These are phyloP conservation scores for Triplophysa bombifrons DNA, from an alignment of 2,797 vertebrate genomes.

Conservation along the genomic window DNA sequence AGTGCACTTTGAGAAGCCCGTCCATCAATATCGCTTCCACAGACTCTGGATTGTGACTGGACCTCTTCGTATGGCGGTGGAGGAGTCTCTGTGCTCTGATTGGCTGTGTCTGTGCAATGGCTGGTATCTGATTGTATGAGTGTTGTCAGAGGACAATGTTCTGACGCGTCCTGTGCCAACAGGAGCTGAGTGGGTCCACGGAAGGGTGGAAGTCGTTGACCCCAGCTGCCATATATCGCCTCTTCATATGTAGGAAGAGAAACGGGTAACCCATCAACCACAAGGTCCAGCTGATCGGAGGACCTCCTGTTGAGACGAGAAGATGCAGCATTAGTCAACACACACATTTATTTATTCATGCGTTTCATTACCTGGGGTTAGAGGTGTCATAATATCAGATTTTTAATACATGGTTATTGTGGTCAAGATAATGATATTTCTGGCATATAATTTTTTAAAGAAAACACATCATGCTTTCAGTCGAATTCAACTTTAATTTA, in stretches of 20 bases:
- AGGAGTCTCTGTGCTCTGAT: constrained; percentile 56
- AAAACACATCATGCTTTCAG: too few relatives aligned
- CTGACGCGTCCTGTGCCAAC: constrained; percentile 65
- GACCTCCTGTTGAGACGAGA: constrained; percentile 66
- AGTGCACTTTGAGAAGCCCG: constrained; percentile 58
- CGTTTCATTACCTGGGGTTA: neutral
- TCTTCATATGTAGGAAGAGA: constrained; percentile 80
- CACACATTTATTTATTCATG: neutral
- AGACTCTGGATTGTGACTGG: constrained; percentile 53
- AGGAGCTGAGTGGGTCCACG: constrained; percentile 72
- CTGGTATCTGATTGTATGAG: constrained; percentile 57
- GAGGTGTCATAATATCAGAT: too few relatives aligned
- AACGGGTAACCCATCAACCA: constrained; percentile 72
- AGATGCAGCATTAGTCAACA: constrained; percentile 14
- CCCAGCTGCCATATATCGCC: constrained; percentile 77
- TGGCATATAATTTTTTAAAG: too few relatives aligned
- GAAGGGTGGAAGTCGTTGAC: constrained; percentile 67
- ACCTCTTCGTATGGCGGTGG: constrained; percentile 76
- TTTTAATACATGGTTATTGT: too few relatives aligned
- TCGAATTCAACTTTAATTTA: too few relatives aligned
- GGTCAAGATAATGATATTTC: too few relatives aligned
- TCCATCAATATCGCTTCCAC: constrained; percentile 42
- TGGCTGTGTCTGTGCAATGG: constrained; percentile 47
- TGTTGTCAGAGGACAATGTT: constrained; percentile 51
- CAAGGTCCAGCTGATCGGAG: constrained; percentile 78